These are phyloP conservation scores for Actinostola sp. DNA, from an alignment of 92 coral and sea anemone genomes.

Conservation along the genomic window DNA sequence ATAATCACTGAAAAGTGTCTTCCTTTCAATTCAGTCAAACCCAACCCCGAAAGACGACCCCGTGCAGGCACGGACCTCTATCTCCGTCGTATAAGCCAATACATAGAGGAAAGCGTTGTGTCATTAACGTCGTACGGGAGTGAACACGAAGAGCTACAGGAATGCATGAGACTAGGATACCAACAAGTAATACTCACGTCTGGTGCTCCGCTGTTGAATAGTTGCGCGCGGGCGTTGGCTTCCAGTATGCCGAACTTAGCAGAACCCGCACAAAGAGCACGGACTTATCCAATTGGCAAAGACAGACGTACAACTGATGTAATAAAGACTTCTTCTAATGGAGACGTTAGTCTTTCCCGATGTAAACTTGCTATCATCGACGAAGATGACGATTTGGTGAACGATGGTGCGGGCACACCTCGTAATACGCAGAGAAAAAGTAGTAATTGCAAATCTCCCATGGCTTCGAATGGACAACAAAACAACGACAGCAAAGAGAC, in stretches of 20 bases:
- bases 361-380: conserved; percentile 20
- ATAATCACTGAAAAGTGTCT: background rate
- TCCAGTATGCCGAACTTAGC: conserved; percentile 27
- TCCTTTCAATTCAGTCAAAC: conserved; percentile 45
- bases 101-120: conserved; percentile 78
- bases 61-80: conserved; percentile 49
- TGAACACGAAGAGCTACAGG: conserved; percentile 68
- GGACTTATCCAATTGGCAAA: conserved; percentile 9
- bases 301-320: background rate
- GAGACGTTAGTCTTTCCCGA: background rate
- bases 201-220: background rate
- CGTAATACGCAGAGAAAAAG: background rate
- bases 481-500: background rate
- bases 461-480: too few relatives aligned
- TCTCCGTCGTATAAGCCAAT: conserved; percentile 71
- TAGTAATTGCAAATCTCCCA: background rate
- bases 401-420: background rate
- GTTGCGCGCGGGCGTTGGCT: background rate
- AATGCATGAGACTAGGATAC: conserved; percentile 39
- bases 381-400: conserved; percentile 25
- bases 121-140: conserved; percentile 79
- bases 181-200: conserved; percentile 6
- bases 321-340: background rate
- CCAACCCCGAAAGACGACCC: conserved; percentile 34
- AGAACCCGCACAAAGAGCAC: conserved; percentile 9